Percentiles rank a stretch among this genome's conserved stretches.
Evolutionary conservation across 1,140 invertebrate species (phyloP).

Genomic region (Cepaea nemoralis): DNA sequence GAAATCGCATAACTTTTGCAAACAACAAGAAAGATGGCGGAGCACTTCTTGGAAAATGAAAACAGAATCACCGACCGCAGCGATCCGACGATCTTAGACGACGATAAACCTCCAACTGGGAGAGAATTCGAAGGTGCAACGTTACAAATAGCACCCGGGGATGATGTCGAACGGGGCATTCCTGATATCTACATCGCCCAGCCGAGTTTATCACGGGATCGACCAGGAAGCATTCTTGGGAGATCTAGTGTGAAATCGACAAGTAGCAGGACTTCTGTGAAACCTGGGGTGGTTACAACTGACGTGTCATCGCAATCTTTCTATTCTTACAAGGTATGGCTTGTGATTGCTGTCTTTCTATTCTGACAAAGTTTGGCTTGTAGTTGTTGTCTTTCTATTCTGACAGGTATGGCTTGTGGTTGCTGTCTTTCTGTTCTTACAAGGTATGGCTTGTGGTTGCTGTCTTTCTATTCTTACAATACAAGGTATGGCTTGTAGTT

Average conservation of each 20-base stretch:
- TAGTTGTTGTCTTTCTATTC: too few relatives aligned
- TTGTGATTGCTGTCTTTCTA: too few relatives aligned
- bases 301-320: background rate
- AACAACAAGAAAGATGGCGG: background rate
- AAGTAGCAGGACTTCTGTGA: background rate
- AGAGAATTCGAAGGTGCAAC: background rate
- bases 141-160: background rate
- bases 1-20: too few relatives aligned
- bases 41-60: background rate
- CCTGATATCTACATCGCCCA: background rate
- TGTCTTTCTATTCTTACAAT: too few relatives aligned
- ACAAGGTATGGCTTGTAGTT: too few relatives aligned
- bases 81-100: background rate
- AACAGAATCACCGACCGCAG: background rate
- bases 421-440: too few relatives aligned
- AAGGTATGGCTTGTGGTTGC: too few relatives aligned
- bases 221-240: background rate
- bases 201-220: background rate
- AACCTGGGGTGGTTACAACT: background rate
- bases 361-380: too few relatives aligned
- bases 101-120: background rate
- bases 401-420: too few relatives aligned
- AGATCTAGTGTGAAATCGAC: background rate
- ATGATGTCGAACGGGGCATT: background rate
- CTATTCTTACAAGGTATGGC: background rate